phyloP scores from a whole-genome alignment of 2,113 vertebrate species.

The Ochotona princeps region DNA sequence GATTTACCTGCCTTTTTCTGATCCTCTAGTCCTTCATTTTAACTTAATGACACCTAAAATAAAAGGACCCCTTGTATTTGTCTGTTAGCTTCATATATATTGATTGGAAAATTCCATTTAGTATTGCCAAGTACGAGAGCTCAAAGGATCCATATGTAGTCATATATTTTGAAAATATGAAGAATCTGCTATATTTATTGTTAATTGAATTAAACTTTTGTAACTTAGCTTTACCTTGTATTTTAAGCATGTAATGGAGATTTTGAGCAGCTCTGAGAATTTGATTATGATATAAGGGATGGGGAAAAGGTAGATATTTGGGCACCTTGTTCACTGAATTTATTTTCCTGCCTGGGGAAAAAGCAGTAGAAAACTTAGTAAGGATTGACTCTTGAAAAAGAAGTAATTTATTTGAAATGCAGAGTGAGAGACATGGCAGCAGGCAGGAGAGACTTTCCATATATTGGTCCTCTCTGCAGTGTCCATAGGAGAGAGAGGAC shows the following conservation, averaged over 20 bases:
- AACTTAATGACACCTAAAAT: background rate
- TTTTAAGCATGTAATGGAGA: constrained; percentile 3
- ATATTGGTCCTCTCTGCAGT: no score
- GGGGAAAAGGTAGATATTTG: constrained; percentile 23
- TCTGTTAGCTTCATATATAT: background rate
- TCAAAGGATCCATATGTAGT: background rate
- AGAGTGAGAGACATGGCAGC: no score
- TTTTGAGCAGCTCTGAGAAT: background rate
- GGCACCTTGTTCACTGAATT: constrained; percentile 29
- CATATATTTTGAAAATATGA: constrained; percentile 33
- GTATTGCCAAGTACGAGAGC: constrained; percentile 1
- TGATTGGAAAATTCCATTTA: constrained; percentile 32
- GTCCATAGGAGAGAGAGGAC: no score
- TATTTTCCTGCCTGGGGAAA: constrained; percentile 11
- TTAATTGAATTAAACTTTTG: constrained; percentile 53
- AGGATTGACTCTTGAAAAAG: background rate
- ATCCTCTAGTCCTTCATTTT: background rate
- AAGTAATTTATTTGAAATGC: no score
- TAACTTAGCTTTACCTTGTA: constrained; percentile 10
- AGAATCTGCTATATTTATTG: background rate
- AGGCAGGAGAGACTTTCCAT: no score
- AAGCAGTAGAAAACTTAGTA: constrained; percentile 22
- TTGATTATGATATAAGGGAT: background rate
- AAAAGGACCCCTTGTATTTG: constrained; percentile 15
- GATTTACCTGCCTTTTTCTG: background rate